Evolutionary conservation across 2,797 vertebrate species (phyloP).

Genomic region (Phalloptychus januarius): DNA sequence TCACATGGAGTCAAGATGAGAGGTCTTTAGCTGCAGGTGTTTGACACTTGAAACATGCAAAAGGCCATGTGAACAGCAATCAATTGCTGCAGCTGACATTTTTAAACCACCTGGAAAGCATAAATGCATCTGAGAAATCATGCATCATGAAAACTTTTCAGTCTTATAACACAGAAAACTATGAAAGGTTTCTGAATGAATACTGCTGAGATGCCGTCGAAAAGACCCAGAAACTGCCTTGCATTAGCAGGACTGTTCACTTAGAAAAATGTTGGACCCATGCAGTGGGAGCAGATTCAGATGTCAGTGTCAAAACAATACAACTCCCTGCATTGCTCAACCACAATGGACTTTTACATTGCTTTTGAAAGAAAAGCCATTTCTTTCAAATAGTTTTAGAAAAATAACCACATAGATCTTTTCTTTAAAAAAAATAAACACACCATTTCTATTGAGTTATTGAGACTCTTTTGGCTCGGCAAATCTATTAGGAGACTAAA

Average conservation of each 20-base stretch:
- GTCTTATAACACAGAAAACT: neutral
- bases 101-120: conserved; percentile 33
- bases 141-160: neutral
- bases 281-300: neutral
- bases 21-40: conserved; percentile 40
- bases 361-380: neutral
- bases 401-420: neutral
- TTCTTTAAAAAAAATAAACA: neutral
- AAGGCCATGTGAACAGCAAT: conserved; percentile 49
- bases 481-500: conserved; percentile 11
- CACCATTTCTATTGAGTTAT: neutral
- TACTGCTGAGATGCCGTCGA: neutral
- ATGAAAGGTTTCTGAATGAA: neutral
- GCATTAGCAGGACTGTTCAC: neutral
- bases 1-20: conserved; percentile 48
- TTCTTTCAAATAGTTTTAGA: neutral
- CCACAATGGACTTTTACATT: neutral
- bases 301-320: neutral
- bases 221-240: neutral
- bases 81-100: conserved; percentile 31
- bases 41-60: conserved; percentile 20
- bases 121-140: neutral
- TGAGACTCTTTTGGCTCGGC: neutral
- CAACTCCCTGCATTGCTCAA: neutral
- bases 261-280: neutral